Evolutionary conservation across 1,140 invertebrate genomes (phyloP).

Genomic region (Chironomus tepperi): DNA sequence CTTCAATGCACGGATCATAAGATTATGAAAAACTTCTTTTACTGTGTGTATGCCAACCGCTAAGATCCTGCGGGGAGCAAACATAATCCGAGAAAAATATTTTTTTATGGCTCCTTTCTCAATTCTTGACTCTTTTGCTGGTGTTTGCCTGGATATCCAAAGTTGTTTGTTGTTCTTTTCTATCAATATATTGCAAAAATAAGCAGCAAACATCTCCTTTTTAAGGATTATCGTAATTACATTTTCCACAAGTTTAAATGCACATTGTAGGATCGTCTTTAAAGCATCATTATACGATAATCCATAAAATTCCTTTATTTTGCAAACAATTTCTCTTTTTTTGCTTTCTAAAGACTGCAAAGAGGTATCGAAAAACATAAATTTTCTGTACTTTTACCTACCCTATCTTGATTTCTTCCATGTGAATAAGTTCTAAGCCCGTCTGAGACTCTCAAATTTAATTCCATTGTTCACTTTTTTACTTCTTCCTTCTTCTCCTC

Average conservation of each 20-base stretch:
- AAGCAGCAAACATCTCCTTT: background rate
- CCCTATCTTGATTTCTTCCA: conserved; percentile 16
- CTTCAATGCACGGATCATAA: background rate
- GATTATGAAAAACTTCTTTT: background rate
- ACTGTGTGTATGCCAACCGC: too few relatives aligned
- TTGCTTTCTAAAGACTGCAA: background rate
- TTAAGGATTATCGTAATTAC: conserved; percentile 19
- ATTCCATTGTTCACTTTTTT: conserved; percentile 13
- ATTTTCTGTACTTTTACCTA: background rate
- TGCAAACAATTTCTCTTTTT: background rate
- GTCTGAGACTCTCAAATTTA: background rate
- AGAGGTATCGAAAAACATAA: background rate
- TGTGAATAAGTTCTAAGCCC: background rate
- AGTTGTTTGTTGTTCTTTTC: conserved; percentile 14
- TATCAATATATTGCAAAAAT: background rate
- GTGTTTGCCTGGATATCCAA: background rate
- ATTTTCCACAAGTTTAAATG: conserved; percentile 20
- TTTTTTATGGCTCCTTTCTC: too few relatives aligned
- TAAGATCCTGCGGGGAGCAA: too few relatives aligned
- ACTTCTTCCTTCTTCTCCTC: too few relatives aligned
- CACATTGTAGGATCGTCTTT: background rate
- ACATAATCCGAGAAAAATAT: too few relatives aligned
- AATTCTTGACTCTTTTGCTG: background rate
- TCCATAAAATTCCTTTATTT: conserved; percentile 6
- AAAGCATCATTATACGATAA: conserved; percentile 18